Base-by-base conservation (phyloP, 2,888 invertebrate genomes). In the Anthophora plumipes region DNA sequence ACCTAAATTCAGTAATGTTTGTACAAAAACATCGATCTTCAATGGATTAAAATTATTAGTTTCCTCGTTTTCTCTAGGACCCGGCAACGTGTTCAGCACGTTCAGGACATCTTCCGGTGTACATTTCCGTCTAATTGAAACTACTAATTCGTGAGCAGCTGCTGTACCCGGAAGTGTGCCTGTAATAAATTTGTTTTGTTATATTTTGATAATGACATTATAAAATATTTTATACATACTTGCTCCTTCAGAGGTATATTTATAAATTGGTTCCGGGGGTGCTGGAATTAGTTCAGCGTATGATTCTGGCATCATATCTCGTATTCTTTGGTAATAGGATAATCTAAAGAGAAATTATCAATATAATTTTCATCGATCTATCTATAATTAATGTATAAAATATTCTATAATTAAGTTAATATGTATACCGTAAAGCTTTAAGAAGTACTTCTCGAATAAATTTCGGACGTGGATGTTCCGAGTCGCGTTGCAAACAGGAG, bases 1-100 rank as follows among this genome's bases (percentile, higher is more conserved):
- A 48, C 99, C 99, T 76, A 99, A 94, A 93, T 98, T 97, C 7
- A 99, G 95, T 67, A 99, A 93, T 0, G 98, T 98, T 92, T 99
- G 98, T n/a, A 98, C 98, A 92, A 99, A 99, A 0, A 99, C 98
- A 91, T 99, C 99, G 68, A 99, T 98, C 94, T 98, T 98, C 67
- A 98, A 94, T 0, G 98, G 98, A 94, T 98, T 98, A 93, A 97
- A 98, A 4, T 96, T 95, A 64, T 96, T 95, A 61, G 93, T 92
- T 81, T 96, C 96, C 50, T 97, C 97, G 83, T 97, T 97, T 39
- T 96, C 96, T 37, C 96, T 94, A 0, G 97, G 97, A 92, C 97
- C 97, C 54, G 98, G 98, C 54, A 98, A 94, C 80, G 98, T 98
- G 82, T 98, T 97, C 37, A 99, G 94, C 11, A 98, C 96, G 88